Conservation (phyloP, 2,888 invertebrate genomes). For the Orthosia gracilis region DNA sequence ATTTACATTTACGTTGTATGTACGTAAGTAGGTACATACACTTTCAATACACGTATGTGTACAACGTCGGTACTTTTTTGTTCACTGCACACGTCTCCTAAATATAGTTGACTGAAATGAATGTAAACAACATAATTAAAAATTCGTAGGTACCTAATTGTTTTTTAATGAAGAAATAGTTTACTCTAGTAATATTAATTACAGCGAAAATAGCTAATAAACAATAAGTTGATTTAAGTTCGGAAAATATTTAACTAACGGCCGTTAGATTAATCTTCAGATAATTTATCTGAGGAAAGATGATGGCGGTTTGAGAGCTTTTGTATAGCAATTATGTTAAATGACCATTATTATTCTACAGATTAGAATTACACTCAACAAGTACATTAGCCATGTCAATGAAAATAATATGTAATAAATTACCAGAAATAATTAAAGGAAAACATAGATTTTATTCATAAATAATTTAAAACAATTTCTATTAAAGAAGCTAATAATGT, state of each 20-base stretch:
- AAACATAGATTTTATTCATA: too few relatives aligned
- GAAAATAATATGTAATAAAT: too few relatives aligned
- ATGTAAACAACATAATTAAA: constrained; percentile 15
- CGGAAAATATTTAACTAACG: background rate
- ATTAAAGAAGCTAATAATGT: too few relatives aligned
- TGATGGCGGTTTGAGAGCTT: background rate
- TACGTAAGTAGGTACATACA: constrained; percentile 30
- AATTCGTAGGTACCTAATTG: background rate
- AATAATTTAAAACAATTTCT: too few relatives aligned
- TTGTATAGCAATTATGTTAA: background rate
- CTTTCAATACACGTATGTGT: constrained; percentile 21
- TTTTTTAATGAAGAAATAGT: constrained; percentile 2
- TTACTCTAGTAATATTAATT: background rate
- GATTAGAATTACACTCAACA: too few relatives aligned
- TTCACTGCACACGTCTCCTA: constrained; percentile 12
- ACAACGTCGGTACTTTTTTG: constrained; percentile 38
- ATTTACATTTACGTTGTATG: constrained; percentile 50
- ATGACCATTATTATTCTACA: background rate
- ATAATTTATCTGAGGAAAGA: background rate
- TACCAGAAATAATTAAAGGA: too few relatives aligned
- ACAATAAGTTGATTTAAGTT: background rate
- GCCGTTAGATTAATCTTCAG: background rate
- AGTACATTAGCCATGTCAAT: too few relatives aligned
- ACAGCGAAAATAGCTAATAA: background rate
- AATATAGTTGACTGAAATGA: constrained; percentile 11